A percentile compares a stretch with the other conserved stretches of the same genome.
Evolutionary conservation across 37 sponge, comb jelly and placozoan species (phyloP).

Genomic region (Corticium candelabrum): DNA sequence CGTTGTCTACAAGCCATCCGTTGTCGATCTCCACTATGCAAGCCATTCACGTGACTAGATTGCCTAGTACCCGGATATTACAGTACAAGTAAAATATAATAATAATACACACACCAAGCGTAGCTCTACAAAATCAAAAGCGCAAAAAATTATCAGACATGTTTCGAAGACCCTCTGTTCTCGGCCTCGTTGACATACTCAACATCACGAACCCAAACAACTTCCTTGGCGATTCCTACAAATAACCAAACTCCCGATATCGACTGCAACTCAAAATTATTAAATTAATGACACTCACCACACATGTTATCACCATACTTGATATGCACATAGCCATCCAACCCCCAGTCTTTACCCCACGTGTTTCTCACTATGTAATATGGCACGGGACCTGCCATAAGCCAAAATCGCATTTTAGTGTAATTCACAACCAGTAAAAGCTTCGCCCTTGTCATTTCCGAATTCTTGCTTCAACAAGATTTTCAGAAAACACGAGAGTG

Average conservation of each 20-base stretch:
- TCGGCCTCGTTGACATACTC: background rate
- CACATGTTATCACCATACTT: conserved; percentile 49
- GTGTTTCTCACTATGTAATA: conserved; percentile 82
- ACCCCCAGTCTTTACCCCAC: conserved; percentile 77
- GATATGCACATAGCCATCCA: conserved; percentile 54
- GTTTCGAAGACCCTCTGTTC: no score
- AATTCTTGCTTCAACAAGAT: no score
- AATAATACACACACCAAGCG: no score
- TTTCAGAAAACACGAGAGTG: no score
- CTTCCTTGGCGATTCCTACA: background rate
- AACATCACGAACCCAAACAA: background rate
- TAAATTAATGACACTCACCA: conserved; percentile 41
- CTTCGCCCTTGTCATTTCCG: no score
- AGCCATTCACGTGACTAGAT: background rate
- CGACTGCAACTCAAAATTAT: background rate
- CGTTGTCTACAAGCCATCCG: background rate
- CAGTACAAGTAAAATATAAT: no score
- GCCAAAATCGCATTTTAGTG: no score
- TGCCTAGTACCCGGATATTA: no score
- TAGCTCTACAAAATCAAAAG: no score
- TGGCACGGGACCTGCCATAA: conserved; percentile 42
- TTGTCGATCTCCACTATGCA: background rate
- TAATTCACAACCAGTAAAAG: no score
- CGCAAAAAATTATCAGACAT: no score
- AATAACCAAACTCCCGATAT: background rate